Base-by-base conservation (phyloP, 2,797 vertebrate species). In the Anabas testudineus region DNA sequence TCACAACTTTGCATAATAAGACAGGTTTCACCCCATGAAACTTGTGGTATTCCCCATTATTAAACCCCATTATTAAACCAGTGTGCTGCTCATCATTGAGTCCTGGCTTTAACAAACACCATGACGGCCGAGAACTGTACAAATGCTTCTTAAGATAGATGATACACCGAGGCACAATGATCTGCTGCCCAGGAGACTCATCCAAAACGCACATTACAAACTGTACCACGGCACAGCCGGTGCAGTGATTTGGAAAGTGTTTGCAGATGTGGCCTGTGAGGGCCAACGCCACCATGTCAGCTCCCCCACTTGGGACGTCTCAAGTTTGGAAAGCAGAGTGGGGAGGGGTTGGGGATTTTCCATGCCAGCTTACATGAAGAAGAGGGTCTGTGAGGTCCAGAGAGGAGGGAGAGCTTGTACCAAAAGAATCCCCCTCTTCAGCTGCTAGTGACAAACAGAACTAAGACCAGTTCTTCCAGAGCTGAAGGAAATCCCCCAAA, bases 241-340 rank as follows among this genome's bases (percentile, higher is more conserved):
- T 28, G 64, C 46, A 1, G 22, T 13, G 71, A 73, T 64, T 36
- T 67, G 54, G 36, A 87, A 87, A 88, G 76, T 85, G 81, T 48
- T 88, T 75, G 80, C 86, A 89, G 88, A 89, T 87, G 82, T 82
- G 34, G 67, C 53, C 74, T 37, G 39, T 15, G 57, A 32, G 14
- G 65, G 65, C 78, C 54, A 57, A 1, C 53, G 49, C 74, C 81
- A 71, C 69, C 71, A 47, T 66, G 76, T 73, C 68, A 73, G 73
- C 71, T 74, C 71, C 82, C 71, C 80, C 74, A 76, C 46, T 81
- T 76, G 78, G 79, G 86, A 47, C 1, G 26, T 67, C 73, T 70
- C 43, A 7, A 73, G 16, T 47, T 74, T 89, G 85, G 85, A 86
- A 49, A 41, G 82, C 58, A 1, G 59, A 79, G 81, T 41, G 56